These are phyloP conservation scores for Mobula hypostoma DNA, from an alignment of 2,113 vertebrate genomes.

Conservation along the genomic window DNA sequence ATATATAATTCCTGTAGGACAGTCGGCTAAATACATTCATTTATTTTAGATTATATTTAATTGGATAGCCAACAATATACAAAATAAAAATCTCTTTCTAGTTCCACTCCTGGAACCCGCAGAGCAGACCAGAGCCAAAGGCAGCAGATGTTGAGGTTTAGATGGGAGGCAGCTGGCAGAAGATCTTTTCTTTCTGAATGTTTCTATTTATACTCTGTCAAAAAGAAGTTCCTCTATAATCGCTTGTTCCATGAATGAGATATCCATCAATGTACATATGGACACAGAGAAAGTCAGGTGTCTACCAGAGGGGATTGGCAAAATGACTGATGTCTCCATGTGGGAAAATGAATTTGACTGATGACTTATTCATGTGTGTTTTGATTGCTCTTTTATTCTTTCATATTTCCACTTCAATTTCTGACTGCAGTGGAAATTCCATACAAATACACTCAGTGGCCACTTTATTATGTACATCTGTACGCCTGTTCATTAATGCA, in stretches of 20 bases:
- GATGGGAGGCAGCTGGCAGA: neutral
- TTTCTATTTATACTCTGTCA: slow-evolving; percentile 4
- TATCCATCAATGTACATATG: neutral
- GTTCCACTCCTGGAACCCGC: neutral
- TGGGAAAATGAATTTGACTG: neutral
- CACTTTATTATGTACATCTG: too few species aligned
- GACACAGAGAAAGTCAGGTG: neutral
- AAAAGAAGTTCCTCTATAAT: neutral
- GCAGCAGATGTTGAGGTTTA: neutral
- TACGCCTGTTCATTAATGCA: too few species aligned
- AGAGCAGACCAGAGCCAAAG: neutral
- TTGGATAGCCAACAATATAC: neutral
- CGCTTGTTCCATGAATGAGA: neutral
- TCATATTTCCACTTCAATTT: neutral
- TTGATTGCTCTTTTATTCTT: neutral
- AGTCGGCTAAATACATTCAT: neutral
- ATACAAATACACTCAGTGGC: neutral
- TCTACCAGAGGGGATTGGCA: neutral
- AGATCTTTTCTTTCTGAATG: neutral
- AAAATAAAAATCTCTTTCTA: neutral
- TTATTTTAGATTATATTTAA: neutral
- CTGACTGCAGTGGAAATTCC: neutral
- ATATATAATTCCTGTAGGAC: neutral
- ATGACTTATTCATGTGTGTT: neutral
- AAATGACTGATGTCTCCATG: neutral